Percentiles rank a stretch among this genome's conserved stretches.
These are phyloP conservation scores for Melieria picta DNA, from an alignment of 2,888 invertebrate species.

Conservation along the genomic window DNA sequence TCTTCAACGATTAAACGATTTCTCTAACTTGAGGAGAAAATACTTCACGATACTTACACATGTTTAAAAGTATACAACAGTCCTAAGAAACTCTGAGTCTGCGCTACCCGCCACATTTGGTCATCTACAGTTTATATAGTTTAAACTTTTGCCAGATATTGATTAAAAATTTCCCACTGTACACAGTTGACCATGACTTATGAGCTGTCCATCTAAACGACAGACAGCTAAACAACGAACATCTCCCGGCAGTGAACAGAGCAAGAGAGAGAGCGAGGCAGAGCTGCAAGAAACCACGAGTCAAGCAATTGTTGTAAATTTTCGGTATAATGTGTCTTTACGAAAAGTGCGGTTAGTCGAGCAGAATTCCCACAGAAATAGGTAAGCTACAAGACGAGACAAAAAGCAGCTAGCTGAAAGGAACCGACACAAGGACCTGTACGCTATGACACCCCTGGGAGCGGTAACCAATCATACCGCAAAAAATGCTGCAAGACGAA, in stretches of 20 bases:
- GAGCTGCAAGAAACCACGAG: slow-evolving; percentile 16
- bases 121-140: neutral
- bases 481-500: slow-evolving; percentile 40
- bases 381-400: neutral
- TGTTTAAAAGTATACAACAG: too few species aligned
- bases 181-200: slow-evolving; percentile 24
- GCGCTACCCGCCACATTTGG: too few species aligned
- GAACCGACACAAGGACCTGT: slow-evolving; percentile 21
- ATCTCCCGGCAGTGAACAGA: neutral
- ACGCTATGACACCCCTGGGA: slow-evolving; percentile 59
- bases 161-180: neutral
- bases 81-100: too few species aligned
- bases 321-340: neutral
- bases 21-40: too few species aligned
- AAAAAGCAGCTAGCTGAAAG: too few species aligned
- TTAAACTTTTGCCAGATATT: neutral
- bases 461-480: slow-evolving; percentile 53
- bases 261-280: neutral
- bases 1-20: too few species aligned
- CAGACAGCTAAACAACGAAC: neutral
- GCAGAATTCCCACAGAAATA: slow-evolving; percentile 15
- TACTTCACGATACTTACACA: too few species aligned
- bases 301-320: slow-evolving; percentile 17
- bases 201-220: slow-evolving; percentile 20
- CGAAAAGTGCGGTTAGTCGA: slow-evolving; percentile 34